These are phyloP conservation scores for Crossocerus cetratus DNA, from an alignment of 2,888 invertebrate genomes.

Conservation along the genomic window DNA sequence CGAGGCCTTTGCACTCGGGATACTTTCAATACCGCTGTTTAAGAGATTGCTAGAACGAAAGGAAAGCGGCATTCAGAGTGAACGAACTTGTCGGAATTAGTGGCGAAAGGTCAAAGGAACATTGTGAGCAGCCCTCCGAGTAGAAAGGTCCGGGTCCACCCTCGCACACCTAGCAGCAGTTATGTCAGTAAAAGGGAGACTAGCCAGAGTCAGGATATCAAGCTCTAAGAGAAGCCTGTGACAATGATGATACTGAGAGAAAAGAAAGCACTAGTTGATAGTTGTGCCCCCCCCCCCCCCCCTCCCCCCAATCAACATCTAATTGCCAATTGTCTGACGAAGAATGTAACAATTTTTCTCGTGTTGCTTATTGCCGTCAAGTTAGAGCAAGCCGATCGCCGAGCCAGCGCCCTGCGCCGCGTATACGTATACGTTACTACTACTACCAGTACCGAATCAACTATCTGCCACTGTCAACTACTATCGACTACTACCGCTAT, in stretches of 20 bases:
- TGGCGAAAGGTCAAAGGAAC: no score
- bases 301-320: conserved; percentile 38
- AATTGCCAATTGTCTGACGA: not conserved
- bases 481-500: conserved; percentile 72
- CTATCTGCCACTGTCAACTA: conserved; percentile 72
- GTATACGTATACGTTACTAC: conserved; percentile 75
- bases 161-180: no score
- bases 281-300: conserved; percentile 24
- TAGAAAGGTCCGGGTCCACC: no score
- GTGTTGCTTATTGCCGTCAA: conserved; percentile 73
- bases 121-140: no score
- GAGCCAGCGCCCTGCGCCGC: conserved; percentile 75
- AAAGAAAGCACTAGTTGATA: not conserved
- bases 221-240: no score
- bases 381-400: conserved; percentile 76
- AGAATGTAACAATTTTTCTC: conserved; percentile 59
- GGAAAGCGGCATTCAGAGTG: no score
- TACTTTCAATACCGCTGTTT: no score
- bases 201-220: no score
- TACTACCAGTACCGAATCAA: conserved; percentile 70
- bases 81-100: no score
- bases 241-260: not conserved
- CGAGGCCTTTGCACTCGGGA: not conserved
- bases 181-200: no score
- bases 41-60: no score